These are phyloP conservation scores for Sminthopsis crassicaudata DNA, from an alignment of 2,113 vertebrate genomes.

Conservation along the genomic window DNA sequence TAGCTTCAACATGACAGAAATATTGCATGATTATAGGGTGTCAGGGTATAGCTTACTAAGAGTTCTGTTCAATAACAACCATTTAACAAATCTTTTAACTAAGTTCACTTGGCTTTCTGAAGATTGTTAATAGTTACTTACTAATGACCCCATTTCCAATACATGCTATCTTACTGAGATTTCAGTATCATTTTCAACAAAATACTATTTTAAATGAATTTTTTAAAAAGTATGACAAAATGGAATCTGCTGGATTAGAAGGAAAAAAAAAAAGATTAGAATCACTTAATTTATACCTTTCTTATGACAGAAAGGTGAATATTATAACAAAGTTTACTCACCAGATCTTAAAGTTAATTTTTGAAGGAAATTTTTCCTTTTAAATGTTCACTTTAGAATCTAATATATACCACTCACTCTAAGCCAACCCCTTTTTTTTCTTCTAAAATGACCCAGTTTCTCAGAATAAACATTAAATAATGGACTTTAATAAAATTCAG, in stretches of 20 bases:
- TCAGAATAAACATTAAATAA: background rate
- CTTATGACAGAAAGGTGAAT: constrained; percentile 25
- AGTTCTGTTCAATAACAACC: constrained; percentile 73
- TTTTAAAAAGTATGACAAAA: constrained; percentile 57
- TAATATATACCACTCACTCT: background rate
- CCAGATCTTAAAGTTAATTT: constrained; percentile 7
- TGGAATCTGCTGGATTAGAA: constrained; percentile 30
- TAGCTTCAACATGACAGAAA: constrained; percentile 85
- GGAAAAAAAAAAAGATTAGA: constrained; percentile 32
- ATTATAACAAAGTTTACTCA: constrained; percentile 45
- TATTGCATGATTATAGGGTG: constrained; percentile 77
- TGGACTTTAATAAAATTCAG: background rate
- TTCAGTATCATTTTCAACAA: constrained; percentile 6
- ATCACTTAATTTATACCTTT: constrained; percentile 36
- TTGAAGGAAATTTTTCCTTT: background rate
- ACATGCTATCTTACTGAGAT: constrained; percentile 36
- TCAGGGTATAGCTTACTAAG: constrained; percentile 73
- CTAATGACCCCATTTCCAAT: constrained; percentile 38
- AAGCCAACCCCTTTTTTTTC: constrained; percentile 23
- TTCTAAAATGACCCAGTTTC: background rate
- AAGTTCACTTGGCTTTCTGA: constrained; percentile 67
- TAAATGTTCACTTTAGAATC: background rate
- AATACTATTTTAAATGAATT: constrained; percentile 48
- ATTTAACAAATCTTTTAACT: constrained; percentile 77
- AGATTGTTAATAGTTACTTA: constrained; percentile 60